Evolutionary conservation across 2,888 invertebrate genomes (phyloP).

Genomic region (Atethmia centrago): DNA sequence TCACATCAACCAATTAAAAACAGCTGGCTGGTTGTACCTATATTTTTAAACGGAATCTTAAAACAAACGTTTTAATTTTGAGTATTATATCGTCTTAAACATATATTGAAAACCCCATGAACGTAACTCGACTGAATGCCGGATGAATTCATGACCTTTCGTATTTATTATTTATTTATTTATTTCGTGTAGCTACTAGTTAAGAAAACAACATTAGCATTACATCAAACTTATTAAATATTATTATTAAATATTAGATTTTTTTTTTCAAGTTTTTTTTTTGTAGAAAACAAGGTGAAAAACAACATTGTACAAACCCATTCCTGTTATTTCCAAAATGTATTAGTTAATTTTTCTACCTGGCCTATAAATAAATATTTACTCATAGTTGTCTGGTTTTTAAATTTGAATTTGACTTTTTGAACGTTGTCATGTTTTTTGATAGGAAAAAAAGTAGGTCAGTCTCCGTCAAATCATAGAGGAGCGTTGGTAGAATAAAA

Average conservation of each 20-base stretch:
- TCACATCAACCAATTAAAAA: neutral
- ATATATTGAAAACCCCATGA: neutral
- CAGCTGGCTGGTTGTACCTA: neutral
- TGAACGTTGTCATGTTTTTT: too few relatives aligned
- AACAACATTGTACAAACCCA: neutral
- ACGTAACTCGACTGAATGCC: neutral
- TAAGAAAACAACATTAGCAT: neutral
- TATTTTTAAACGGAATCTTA: neutral
- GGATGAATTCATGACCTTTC: neutral
- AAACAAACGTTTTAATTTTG: neutral
- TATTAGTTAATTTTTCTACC: too few relatives aligned
- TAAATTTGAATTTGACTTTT: too few relatives aligned
- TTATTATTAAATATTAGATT: neutral
- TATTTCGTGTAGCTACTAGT: neutral
- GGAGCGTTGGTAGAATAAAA: too few relatives aligned
- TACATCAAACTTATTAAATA: neutral
- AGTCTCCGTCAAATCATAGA: too few relatives aligned
- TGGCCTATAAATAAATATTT: too few relatives aligned
- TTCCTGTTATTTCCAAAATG: too few relatives aligned
- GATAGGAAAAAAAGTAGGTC: too few relatives aligned
- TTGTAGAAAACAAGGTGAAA: neutral
- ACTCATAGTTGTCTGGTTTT: too few relatives aligned
- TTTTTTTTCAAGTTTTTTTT: too few relatives aligned
- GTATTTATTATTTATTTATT: too few relatives aligned
- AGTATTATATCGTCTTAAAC: neutral